Conservation (phyloP, 2,797 vertebrate genomes). For the Peromyscus melanophrys region DNA sequence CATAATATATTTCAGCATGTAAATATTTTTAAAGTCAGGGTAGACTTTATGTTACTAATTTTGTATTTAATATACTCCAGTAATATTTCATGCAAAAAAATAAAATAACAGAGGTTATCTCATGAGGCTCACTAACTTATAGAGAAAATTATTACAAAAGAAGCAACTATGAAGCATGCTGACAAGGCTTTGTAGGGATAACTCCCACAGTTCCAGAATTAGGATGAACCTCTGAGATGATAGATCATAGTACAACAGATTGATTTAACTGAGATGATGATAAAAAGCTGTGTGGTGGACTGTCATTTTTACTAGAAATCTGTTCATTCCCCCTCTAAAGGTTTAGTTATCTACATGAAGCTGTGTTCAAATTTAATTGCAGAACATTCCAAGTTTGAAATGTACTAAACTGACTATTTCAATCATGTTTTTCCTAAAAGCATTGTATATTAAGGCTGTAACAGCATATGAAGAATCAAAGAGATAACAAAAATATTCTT, state of each 20-base stretch:
- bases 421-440: not conserved
- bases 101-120: slow-evolving; percentile 83
- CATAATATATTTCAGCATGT: not conserved
- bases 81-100: slow-evolving; percentile 77
- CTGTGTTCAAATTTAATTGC: slow-evolving; percentile 66
- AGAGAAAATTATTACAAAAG: slow-evolving; percentile 85
- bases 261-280: slow-evolving; percentile 83
- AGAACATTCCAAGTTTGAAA: slow-evolving; percentile 63
- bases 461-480: not conserved
- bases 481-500: slow-evolving; percentile 56
- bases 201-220: slow-evolving; percentile 70
- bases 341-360: slow-evolving; percentile 61
- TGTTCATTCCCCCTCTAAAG: not conserved
- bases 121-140: slow-evolving; percentile 83
- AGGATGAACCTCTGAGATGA: slow-evolving; percentile 80
- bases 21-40: slow-evolving; percentile 29
- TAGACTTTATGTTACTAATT: not conserved
- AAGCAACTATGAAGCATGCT: slow-evolving; percentile 86
- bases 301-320: slow-evolving; percentile 58
- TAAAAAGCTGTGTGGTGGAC: slow-evolving; percentile 59
- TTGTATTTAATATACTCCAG: slow-evolving; percentile 64
- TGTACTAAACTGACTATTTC: slow-evolving; percentile 9
- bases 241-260: slow-evolving; percentile 78
- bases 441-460: not conserved
- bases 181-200: slow-evolving; percentile 82